phyloP scores from a whole-genome alignment of 23 tunicate genomes.

The Diplosoma virens region DNA sequence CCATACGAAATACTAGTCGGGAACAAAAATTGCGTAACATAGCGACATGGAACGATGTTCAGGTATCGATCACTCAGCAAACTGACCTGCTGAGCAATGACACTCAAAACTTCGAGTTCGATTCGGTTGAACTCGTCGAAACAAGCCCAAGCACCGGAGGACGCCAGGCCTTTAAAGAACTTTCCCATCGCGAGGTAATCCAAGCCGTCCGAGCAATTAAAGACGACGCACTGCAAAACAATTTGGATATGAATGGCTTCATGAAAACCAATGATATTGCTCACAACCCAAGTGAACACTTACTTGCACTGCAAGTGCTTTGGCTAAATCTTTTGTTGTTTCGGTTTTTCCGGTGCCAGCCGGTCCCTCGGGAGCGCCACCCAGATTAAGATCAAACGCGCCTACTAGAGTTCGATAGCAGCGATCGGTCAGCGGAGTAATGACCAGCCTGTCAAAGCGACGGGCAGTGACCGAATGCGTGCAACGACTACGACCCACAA shows the following conservation, averaged over 20 bases:
- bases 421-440: conserved; percentile 98
- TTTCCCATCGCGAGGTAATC: conserved; percentile 99
- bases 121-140: conserved; percentile 97
- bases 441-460: conserved; percentile 92
- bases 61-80: too few relatives aligned
- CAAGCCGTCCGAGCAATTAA: conserved; percentile 99
- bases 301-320: conserved; percentile 97
- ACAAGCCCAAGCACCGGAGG: conserved; percentile 98
- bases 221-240: conserved; percentile 86
- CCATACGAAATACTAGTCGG: too few relatives aligned
- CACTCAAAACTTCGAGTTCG: conserved; percentile 96
- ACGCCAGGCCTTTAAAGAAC: conserved; percentile 97
- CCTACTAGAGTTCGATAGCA: conserved; percentile 98
- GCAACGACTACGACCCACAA: too few relatives aligned
- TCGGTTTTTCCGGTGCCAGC: conserved; percentile 99
- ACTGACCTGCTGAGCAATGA: conserved; percentile 95
- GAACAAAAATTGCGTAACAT: too few relatives aligned
- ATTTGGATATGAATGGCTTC: background rate
- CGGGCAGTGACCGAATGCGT: too few relatives aligned
- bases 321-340: conserved; percentile 98
- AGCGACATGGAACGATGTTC: too few relatives aligned
- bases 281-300: background rate
- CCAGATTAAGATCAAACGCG: conserved; percentile 92
- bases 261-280: background rate
- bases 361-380: conserved; percentile 99